Base-by-base conservation (phyloP, 2,797 vertebrate genomes). In the Zalophus californianus region DNA sequence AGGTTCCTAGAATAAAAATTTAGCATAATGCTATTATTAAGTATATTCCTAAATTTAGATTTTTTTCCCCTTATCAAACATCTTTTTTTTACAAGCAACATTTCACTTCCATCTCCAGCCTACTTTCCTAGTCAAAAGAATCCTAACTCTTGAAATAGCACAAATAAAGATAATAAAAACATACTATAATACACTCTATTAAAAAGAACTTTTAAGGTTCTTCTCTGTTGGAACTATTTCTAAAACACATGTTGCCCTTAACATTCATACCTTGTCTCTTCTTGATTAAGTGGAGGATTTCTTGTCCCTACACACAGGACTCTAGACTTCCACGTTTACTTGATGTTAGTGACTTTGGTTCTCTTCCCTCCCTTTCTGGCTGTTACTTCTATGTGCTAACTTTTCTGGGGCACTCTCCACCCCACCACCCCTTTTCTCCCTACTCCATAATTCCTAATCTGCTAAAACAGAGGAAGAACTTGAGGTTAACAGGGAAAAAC, bases 1-100 rank as follows among this genome's bases (percentile, higher is more conserved):
- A 91, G 20, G 27, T 52, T 94, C 32, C 54, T 90, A 73, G 14
- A 83, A 58, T 80, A 91, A 91, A 93, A 92, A 12, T 83, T 90
- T 56, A 92, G 38, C 44, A 93, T 64, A 48, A 80, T 77, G 10
- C 73, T 96, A 54, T 90, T 27, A 90, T 82, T 93, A 95, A 75
- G 25, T 89, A 62, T 93, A 84, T 89, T 75, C 41, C 79, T 64
- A 90, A 95, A 87, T 91, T 92, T 79, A 80, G 25, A 73, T 48
- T 90, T 97, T 97, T 88, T 97, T 88, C 11, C 56, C 44, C 54
- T 96, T 72, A 50, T 41, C 48, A 83, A 68, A 89, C 7, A 85
- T 56, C 83, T 66, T 21, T 38, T 35, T 70, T 86, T 90, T 87
- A 91, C 32, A 83, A 79, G 38, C 58, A 93, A 1, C 91, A 97